Evolutionary conservation across 2,888 invertebrate species (phyloP).

Genomic region (Aproaerema taeniolella): DNA sequence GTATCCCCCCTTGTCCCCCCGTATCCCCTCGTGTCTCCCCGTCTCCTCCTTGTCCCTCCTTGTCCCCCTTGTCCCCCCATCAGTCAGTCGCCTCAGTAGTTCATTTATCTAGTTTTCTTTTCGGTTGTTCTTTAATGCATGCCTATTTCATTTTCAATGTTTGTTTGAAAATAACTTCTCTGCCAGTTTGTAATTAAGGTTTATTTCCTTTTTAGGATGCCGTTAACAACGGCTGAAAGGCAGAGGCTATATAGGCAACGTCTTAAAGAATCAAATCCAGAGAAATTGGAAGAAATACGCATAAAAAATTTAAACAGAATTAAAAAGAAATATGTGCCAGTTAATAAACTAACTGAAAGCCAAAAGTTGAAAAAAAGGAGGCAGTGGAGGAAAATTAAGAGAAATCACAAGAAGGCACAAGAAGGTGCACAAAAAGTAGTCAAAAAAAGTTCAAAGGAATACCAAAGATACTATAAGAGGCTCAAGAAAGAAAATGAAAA

Average conservation of each 20-base stretch:
- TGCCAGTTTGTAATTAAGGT: background rate
- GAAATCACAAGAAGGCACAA: conserved; percentile 1
- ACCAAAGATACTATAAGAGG: conserved; percentile 8
- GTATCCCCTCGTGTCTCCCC: no score
- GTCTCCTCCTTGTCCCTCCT: no score
- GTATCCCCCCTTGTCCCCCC: no score
- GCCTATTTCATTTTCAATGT: no score
- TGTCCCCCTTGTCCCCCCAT: no score
- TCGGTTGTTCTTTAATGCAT: no score
- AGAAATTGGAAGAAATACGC: conserved; percentile 9
- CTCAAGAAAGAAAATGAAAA: conserved; percentile 12
- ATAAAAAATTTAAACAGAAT: conserved; percentile 10
- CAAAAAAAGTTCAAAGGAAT: conserved; percentile 8
- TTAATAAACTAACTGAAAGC: conserved; percentile 4
- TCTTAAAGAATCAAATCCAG: conserved; percentile 12
- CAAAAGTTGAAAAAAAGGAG: conserved; percentile 4
- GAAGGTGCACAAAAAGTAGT: background rate
- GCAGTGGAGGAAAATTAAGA: conserved; percentile 8
- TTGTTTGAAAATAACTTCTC: no score
- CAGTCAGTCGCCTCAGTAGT: no score
- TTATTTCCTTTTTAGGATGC: conserved; percentile 13
- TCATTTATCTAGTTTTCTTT: no score
- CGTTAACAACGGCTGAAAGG: conserved; percentile 14
- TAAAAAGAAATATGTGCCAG: conserved; percentile 8
- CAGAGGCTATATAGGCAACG: conserved; percentile 12